These are phyloP conservation scores for Eupsittula cactorum DNA, from an alignment of 2,113 vertebrate genomes.

Conservation along the genomic window DNA sequence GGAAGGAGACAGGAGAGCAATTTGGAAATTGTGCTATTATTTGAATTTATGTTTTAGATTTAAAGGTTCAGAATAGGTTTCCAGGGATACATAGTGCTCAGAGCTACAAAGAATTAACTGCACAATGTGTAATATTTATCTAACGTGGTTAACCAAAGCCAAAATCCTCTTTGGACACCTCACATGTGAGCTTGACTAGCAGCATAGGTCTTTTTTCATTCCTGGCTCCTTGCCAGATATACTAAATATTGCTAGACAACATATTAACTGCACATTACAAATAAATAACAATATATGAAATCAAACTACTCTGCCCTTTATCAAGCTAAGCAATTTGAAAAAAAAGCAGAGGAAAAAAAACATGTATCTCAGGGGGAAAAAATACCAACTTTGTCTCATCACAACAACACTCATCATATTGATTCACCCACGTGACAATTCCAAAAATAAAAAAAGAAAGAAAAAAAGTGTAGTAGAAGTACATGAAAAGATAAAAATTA, in stretches of 20 bases:
- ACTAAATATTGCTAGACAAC: not conserved
- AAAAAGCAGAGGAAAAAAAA: not conserved
- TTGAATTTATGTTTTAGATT: not conserved
- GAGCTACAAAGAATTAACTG: not conserved
- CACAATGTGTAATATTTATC: not conserved
- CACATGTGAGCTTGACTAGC: not conserved
- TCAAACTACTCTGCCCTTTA: not conserved
- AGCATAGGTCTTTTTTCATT: not conserved
- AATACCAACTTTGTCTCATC: rapidly evolving
- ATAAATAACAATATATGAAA: not conserved
- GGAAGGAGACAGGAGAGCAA: rapidly evolving
- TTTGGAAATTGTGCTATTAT: not conserved
- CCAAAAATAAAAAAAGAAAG: not conserved
- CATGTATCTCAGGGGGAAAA: not conserved
- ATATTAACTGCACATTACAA: not conserved
- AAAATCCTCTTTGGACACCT: not conserved
- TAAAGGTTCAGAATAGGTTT: not conserved
- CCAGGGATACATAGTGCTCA: not conserved
- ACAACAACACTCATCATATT: not conserved
- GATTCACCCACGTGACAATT: not conserved
- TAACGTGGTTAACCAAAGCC: not conserved
- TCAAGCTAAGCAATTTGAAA: not conserved
- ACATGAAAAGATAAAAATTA: not conserved
- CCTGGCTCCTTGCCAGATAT: not conserved
- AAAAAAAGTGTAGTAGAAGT: not conserved